A percentile compares a stretch with the other conserved stretches of the same genome.
Conservation (phyloP, 1,140 invertebrate genomes). For the Cyclargus thomasi region DNA sequence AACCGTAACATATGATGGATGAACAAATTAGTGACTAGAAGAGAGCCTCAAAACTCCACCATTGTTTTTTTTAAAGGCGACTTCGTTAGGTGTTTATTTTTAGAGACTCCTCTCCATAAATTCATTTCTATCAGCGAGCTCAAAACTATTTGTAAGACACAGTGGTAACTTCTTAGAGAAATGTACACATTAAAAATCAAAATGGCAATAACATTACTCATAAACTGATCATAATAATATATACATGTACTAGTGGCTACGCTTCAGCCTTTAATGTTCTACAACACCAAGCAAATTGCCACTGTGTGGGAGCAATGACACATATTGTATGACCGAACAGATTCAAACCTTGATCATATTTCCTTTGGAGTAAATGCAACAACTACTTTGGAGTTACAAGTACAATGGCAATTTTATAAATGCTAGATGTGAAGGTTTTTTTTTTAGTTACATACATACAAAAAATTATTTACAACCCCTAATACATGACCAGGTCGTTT, state of each 20-base stretch:
- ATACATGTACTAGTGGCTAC: neutral
- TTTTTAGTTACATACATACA: no score
- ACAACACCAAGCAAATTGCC: neutral
- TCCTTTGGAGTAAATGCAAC: neutral
- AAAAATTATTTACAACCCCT: no score
- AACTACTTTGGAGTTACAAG: neutral
- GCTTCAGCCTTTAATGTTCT: neutral
- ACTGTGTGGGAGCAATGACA: neutral
- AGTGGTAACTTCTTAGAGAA: slow-evolving; percentile 10
- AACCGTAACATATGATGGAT: neutral
- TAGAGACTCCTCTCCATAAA: neutral
- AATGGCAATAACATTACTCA: slow-evolving; percentile 4
- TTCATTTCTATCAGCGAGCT: neutral
- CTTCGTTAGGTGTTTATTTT: neutral
- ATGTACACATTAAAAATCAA: slow-evolving; percentile 2
- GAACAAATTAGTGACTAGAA: neutral
- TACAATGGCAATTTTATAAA: no score
- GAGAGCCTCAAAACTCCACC: neutral
- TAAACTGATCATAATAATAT: neutral
- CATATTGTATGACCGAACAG: neutral
- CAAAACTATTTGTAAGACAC: slow-evolving; percentile 8
- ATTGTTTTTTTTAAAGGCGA: neutral
- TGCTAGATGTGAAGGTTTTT: no score
- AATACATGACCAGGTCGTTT: no score
- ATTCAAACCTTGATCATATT: neutral